Base-by-base conservation (phyloP, 2,797 vertebrate species). In the Peromyscus aztecus region DNA sequence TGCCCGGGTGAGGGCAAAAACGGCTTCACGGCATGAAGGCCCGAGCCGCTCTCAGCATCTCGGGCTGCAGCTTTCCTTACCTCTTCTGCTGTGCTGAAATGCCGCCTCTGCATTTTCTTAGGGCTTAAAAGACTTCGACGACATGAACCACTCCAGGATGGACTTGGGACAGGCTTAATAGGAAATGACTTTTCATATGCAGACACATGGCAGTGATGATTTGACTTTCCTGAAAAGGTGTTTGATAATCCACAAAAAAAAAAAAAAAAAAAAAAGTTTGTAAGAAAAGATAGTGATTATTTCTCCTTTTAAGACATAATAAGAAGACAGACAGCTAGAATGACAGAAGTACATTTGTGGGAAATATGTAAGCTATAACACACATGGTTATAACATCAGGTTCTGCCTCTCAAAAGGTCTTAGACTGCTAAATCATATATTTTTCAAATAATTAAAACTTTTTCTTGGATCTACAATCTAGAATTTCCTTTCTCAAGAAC, bases 121-220 rank as follows among this genome's bases (percentile, higher is more conserved):
- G 98, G 99, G 92, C 98, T 99, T 14, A 98, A 96, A 49, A 98
- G 98, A 83, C 98, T 98, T 76, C 98, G 97, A 83, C 98, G 99
- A 80, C 98, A 98, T 0, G 99, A 94, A 24, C 97, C 98, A 97
- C 99, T 99, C 98, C 99, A 99, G 49, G 99, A 98, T 0, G 99
- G 99, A 93, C 99, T 99, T 80, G 98, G 98, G 61, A 99, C 98
- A 10, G 99, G 99, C 94, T 99, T 99, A 97, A 99, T 99, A 31
- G 99, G 99, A 98, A 99, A 99, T 1, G 99, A 99, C 97, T 99
- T 99, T 97, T 99, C 99, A 96, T 99, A 99, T 19, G 98, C 98
- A 14, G 98, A 98, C 0, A 92, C 31, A 2, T 98, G 98, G 96
- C 97, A 97, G 52, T 98, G 98, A 93, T 98, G 98, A 85, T 98